These are phyloP conservation scores for Asarcornis scutulata DNA, from an alignment of 2,113 vertebrate species.

Conservation along the genomic window DNA sequence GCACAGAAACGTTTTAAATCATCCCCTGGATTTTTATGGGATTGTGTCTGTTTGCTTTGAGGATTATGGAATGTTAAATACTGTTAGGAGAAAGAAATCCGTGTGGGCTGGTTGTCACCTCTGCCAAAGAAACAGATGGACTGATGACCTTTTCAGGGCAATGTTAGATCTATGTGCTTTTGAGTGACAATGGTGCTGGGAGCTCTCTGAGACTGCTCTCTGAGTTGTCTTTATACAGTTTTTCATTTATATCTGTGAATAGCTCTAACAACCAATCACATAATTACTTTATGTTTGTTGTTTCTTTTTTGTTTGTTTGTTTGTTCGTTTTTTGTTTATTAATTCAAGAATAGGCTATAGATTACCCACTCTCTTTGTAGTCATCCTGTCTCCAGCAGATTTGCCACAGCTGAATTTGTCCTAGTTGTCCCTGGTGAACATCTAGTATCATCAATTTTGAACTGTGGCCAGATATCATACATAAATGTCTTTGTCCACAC, in stretches of 20 bases:
- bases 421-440: neutral
- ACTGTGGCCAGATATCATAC: neutral
- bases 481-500: neutral
- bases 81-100: conserved; percentile 25
- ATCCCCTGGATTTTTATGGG: neutral
- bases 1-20: neutral
- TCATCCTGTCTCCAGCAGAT: neutral
- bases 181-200: neutral
- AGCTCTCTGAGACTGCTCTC: neutral
- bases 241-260: neutral
- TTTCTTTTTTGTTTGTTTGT: neutral
- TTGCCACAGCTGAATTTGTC: neutral
- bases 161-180: conserved; percentile 15
- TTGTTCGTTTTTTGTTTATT: neutral
- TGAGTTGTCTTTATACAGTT: neutral
- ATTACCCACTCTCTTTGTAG: neutral
- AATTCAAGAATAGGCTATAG: neutral
- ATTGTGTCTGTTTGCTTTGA: conserved; percentile 28
- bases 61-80: conserved; percentile 52
- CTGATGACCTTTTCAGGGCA: conserved; percentile 45
- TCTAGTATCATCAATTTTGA: neutral
- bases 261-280: neutral
- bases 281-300: neutral
- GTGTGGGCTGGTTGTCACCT: conserved; percentile 46
- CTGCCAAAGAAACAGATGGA: conserved; percentile 58